phyloP scores from a whole-genome alignment of 1,140 invertebrate genomes.

The Stenopsyche tienmushanensis region DNA sequence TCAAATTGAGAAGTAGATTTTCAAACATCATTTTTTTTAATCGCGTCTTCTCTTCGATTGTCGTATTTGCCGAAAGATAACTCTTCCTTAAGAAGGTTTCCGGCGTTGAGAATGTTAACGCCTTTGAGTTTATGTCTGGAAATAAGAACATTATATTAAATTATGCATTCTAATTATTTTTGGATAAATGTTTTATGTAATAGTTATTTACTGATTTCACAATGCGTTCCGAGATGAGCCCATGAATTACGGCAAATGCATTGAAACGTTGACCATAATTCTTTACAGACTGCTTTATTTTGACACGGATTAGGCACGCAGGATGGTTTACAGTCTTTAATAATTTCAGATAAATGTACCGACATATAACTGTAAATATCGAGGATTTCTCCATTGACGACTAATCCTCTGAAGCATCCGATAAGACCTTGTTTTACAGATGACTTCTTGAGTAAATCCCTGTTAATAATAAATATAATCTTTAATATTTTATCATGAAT shows the following conservation, averaged over 20 bases:
- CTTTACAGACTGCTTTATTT: constrained; percentile 87
- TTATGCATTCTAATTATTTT: constrained; percentile 19
- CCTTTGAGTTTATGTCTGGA: constrained; percentile 88
- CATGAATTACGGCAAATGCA: constrained; percentile 88
- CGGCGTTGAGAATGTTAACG: constrained; percentile 81
- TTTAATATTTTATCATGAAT: neutral
- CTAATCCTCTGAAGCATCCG: constrained; percentile 88
- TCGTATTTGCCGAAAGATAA: constrained; percentile 65
- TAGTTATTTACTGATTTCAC: constrained; percentile 78
- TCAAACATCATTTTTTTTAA: constrained; percentile 73
- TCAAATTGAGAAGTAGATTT: constrained; percentile 80
- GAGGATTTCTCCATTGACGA: constrained; percentile 86
- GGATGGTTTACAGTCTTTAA: constrained; percentile 88
- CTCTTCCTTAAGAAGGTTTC: constrained; percentile 78
- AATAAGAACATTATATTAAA: constrained; percentile 44
- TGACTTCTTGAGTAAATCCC: constrained; percentile 75
- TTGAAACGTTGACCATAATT: constrained; percentile 89
- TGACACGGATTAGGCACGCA: constrained; percentile 92
- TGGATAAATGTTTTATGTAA: constrained; percentile 2
- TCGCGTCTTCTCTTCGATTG: constrained; percentile 62
- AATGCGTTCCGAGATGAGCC: constrained; percentile 86
- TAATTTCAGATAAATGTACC: constrained; percentile 86
- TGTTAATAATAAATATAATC: constrained; percentile 48
- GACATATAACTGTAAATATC: constrained; percentile 93
- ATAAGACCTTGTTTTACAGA: constrained; percentile 85